Base-by-base conservation (phyloP, 2,888 invertebrate genomes). In the Xestia rhomboidea region DNA sequence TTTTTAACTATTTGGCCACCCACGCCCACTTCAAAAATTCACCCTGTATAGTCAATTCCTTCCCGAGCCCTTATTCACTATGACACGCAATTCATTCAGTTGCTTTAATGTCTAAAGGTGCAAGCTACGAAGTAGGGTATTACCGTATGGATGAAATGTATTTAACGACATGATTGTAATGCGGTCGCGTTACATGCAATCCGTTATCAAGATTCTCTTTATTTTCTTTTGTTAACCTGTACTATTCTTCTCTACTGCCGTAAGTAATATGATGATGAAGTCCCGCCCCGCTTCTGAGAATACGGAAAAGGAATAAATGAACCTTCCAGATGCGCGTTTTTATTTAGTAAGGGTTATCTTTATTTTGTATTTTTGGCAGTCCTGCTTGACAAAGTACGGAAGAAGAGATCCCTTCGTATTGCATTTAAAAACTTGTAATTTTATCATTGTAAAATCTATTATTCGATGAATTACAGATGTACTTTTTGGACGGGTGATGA, bases 401-500 rank as follows among this genome's bases (percentile, higher is more conserved):
- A 71, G 0, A 0, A 66, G 1, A n/a, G 34, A 30, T 27, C 18
- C 38, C 7, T 63, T 30, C 24, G 27, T 62, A 6, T 11, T 44
- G 41, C 10, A 63, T 63, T 70, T 44, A 1, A 24, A 27, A 21
- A 54, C 5, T 24, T 38, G 7, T 54, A 3, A 13, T 41, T 30
- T 21, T 30, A 4, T 13, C 13, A 0, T 46, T 66, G 10, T 41
- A 34, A 34, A 34, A 63, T 46, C 7, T 64, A 46, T 54, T 21
- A 38, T 54, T 71, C n/a, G 2, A 78, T 18, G 0, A 30, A 27
- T 80, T 79, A 46, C 90, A 96, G 96, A 88, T 96, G 95, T 73
- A 88, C 93, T 2, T 93, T 93, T 0, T 93, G 93, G 92, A 88
- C 90, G 0, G 83, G 83, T 21, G 93, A 90, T 0, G 68, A 80